These are phyloP conservation scores for Rhabdomys dilectus DNA, from an alignment of 2,113 vertebrate species.

Conservation along the genomic window DNA sequence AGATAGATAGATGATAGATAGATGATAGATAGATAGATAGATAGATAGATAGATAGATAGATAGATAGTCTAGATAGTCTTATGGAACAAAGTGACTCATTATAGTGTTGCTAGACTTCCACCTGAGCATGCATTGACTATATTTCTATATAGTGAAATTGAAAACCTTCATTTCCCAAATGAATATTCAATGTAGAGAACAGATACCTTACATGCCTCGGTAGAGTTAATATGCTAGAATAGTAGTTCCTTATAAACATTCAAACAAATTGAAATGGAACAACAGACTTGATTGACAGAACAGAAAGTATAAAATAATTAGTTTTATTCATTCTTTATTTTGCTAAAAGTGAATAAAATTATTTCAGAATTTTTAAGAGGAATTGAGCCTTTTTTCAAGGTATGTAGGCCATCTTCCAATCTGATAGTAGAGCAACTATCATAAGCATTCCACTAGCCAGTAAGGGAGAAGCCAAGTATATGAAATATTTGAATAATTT, in stretches of 20 bases:
- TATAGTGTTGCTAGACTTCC: slow-evolving; percentile 15
- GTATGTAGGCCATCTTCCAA: neutral
- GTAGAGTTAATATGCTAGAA: neutral
- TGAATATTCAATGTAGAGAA: neutral
- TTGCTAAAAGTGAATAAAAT: neutral
- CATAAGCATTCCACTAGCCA: neutral
- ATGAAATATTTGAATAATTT: neutral
- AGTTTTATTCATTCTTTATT: neutral
- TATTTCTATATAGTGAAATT: neutral
- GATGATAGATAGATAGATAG: no score
- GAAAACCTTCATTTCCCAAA: neutral
- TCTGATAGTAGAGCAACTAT: neutral
- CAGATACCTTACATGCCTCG: neutral
- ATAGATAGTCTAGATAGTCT: neutral
- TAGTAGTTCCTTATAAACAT: neutral
- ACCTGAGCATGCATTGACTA: neutral
- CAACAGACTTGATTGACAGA: neutral
- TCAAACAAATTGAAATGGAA: neutral
- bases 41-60: no score
- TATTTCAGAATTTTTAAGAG: neutral
- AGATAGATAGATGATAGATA: no score
- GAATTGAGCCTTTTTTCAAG: neutral
- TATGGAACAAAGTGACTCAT: neutral
- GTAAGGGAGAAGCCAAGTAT: neutral
- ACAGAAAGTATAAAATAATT: neutral